Evolutionary conservation across 1,140 invertebrate species (phyloP).

Genomic region (Drosophila orosa): DNA sequence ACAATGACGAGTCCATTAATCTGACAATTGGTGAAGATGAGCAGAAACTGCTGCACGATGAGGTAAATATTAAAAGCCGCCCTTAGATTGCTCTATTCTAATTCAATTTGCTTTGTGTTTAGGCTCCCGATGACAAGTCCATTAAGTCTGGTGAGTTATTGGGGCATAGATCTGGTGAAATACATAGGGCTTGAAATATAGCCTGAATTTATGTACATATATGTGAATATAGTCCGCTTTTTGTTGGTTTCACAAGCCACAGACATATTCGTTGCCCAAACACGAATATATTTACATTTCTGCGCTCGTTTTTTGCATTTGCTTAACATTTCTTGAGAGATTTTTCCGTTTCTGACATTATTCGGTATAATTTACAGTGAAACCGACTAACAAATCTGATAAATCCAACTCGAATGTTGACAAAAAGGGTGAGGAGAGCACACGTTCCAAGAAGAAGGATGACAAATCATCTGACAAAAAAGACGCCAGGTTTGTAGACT

Average conservation of each 20-base stretch:
- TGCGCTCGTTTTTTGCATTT: not conserved
- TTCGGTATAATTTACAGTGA: conserved; percentile 42
- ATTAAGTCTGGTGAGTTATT: conserved; percentile 73
- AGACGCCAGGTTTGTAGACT: conserved; percentile 58
- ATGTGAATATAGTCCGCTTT: not conserved
- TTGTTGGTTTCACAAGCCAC: not conserved
- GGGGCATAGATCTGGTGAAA: not conserved
- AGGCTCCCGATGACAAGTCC: conserved; percentile 82
- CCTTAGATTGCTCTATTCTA: conserved; percentile 10
- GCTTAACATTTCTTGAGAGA: not conserved
- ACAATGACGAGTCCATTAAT: conserved; percentile 91
- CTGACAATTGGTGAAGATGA: conserved; percentile 92
- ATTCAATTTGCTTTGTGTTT: conserved; percentile 10
- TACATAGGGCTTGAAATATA: not conserved
- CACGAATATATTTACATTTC: conserved; percentile 6
- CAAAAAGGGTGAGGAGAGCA: conserved; percentile 63
- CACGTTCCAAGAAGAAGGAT: conserved; percentile 75
- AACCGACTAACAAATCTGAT: conserved; percentile 65
- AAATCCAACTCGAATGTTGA: conserved; percentile 62
- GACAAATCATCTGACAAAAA: conserved; percentile 77
- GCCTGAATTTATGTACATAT: not conserved
- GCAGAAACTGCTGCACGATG: conserved; percentile 90
- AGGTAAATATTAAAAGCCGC: conserved; percentile 78
- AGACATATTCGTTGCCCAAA: not conserved
- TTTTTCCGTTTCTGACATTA: not conserved